These are phyloP conservation scores for Diorhabda carinulata DNA, from an alignment of 1,140 invertebrate species.

Conservation along the genomic window DNA sequence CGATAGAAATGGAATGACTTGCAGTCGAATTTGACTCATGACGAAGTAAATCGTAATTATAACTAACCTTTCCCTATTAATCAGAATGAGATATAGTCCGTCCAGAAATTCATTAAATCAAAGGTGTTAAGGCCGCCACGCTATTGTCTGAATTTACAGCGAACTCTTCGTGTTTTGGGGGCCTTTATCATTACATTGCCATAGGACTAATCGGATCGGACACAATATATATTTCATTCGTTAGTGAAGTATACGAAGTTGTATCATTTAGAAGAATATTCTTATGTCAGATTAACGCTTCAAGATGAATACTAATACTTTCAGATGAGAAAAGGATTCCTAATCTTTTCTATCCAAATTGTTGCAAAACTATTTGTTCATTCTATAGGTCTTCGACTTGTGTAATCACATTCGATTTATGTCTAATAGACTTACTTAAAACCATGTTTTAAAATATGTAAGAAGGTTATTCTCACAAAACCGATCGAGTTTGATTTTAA, in stretches of 20 bases:
- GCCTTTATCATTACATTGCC: constrained; percentile 12
- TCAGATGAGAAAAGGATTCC: no score
- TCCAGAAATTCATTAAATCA: constrained; percentile 12
- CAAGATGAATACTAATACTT: no score
- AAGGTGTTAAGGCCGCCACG: constrained; percentile 12
- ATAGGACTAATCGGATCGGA: constrained; percentile 6
- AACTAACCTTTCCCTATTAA: constrained; percentile 14
- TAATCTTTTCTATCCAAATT: no score
- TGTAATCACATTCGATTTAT: no score
- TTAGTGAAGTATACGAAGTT: neutral
- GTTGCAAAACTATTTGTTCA: no score
- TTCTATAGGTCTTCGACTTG: no score
- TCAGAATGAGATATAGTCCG: constrained; percentile 14
- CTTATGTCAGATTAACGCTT: no score
- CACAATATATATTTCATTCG: constrained; percentile 5
- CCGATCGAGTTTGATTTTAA: no score
- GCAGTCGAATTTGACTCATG: neutral
- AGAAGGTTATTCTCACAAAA: no score
- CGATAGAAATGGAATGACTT: neutral
- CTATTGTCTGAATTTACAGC: constrained; percentile 11
- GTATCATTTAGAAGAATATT: no score
- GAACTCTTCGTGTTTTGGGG: constrained; percentile 6
- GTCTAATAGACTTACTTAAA: no score
- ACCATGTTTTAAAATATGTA: no score
- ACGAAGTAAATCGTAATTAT: constrained; percentile 2